Conservation (phyloP, 2,888 invertebrate genomes). For the Nomada ferruginata region DNA sequence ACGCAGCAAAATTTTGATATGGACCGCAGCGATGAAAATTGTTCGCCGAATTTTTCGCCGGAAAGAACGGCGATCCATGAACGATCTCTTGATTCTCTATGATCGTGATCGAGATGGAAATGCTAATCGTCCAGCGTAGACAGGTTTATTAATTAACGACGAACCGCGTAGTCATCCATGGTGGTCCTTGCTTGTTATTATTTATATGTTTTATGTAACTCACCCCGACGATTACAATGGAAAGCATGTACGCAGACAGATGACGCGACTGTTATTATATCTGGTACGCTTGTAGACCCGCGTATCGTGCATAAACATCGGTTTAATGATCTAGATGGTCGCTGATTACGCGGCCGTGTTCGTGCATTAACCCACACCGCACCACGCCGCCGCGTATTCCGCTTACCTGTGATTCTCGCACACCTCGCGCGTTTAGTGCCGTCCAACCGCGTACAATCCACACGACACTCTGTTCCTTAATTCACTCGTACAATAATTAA, state of each 20-base stretch:
- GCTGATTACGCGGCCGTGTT: constrained; percentile 50
- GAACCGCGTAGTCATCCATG: constrained; percentile 21
- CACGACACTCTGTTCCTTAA: neutral
- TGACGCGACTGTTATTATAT: constrained; percentile 58
- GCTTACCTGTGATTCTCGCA: constrained; percentile 31
- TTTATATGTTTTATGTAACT: constrained; percentile 32
- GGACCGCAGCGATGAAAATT: neutral
- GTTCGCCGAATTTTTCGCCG: too few relatives aligned
- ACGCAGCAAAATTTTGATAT: too few relatives aligned
- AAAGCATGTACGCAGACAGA: constrained; percentile 30
- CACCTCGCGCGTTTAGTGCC: neutral
- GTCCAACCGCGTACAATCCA: neutral
- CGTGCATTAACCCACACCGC: constrained; percentile 54
- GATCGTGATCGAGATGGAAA: constrained; percentile 13
- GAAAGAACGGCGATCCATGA: neutral
- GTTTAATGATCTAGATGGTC: constrained; percentile 60
- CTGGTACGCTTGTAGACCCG: constrained; percentile 40
- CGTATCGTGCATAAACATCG: constrained; percentile 57
- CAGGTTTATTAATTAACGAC: constrained; percentile 52
- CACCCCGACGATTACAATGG: constrained; percentile 24
- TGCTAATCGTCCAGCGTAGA: constrained; percentile 16
- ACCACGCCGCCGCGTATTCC: constrained; percentile 1
- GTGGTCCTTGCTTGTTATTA: constrained; percentile 32
- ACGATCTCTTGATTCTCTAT: neutral
- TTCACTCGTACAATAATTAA: neutral